These are phyloP conservation scores for Onychomys torridus DNA, from an alignment of 2,797 vertebrate genomes.

Conservation along the genomic window DNA sequence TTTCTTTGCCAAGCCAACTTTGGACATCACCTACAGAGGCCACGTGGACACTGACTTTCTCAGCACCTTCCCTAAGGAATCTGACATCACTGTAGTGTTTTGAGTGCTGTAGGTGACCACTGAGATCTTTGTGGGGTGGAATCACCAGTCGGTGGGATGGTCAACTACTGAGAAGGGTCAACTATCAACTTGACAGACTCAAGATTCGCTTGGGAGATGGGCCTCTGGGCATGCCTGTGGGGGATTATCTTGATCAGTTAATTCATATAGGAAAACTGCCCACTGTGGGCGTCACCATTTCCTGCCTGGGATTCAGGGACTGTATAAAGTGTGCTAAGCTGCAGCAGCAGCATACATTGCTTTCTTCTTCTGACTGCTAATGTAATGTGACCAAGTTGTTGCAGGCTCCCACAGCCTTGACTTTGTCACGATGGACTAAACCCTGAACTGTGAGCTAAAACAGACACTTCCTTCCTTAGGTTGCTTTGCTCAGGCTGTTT, in stretches of 20 bases:
- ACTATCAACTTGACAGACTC: neutral
- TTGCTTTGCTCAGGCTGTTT: neutral
- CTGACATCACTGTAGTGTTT: neutral
- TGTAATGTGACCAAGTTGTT: neutral
- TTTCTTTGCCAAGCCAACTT: neutral
- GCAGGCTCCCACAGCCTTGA: neutral
- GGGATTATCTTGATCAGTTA: neutral
- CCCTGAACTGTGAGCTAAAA: no score
- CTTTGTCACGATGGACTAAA: neutral
- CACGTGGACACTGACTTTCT: neutral
- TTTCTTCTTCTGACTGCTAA: neutral
- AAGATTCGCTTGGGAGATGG: neutral
- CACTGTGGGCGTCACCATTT: neutral
- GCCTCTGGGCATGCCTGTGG: neutral
- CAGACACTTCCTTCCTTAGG: neutral
- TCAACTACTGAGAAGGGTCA: neutral
- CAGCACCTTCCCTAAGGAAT: accelerated
- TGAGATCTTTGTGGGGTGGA: neutral
- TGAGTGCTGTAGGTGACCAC: accelerated
- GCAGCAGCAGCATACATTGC: neutral
- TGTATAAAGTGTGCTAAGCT: neutral
- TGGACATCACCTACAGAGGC: accelerated
- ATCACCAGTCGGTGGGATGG: neutral
- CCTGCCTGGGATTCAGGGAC: neutral
- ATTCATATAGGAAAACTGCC: neutral